phyloP scores from a whole-genome alignment of 2,113 vertebrate species.

The Protomyctophum bolini region DNA sequence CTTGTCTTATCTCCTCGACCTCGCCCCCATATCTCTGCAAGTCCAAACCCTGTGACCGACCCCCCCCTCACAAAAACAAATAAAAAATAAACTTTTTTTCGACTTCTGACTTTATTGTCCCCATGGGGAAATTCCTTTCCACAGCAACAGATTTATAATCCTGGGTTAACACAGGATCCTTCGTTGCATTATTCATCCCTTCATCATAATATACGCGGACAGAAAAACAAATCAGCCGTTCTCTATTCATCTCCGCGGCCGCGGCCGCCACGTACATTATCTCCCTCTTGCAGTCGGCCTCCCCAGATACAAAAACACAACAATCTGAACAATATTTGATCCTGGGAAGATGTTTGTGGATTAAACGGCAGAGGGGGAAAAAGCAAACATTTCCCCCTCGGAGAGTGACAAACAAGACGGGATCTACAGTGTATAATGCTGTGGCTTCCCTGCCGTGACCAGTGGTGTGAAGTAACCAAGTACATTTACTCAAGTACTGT shows the following conservation, averaged over 20 bases:
- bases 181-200: conserved; percentile 72
- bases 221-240: conserved; percentile 60
- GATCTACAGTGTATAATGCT: too few relatives aligned
- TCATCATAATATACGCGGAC: conserved; percentile 56
- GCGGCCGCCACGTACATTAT: conserved; percentile 43
- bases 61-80: too few relatives aligned
- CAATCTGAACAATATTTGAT: conserved; percentile 57
- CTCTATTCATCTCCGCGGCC: conserved; percentile 16
- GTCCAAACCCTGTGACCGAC: neutral
- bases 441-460: too few relatives aligned
- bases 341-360: conserved; percentile 58
- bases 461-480: too few relatives aligned
- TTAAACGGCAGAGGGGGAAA: conserved; percentile 63
- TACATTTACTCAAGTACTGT: too few relatives aligned
- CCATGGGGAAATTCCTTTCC: too few relatives aligned
- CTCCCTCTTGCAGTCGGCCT: conserved; percentile 67
- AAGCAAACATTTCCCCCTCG: conserved; percentile 32
- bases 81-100: too few relatives aligned
- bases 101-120: too few relatives aligned
- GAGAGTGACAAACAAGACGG: conserved; percentile 13
- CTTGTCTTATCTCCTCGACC: conserved; percentile 8
- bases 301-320: conserved; percentile 27
- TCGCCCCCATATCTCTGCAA: conserved; percentile 6
- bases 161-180: conserved; percentile 37
- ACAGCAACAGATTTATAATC: conserved; percentile 39